Percentiles rank a stretch among this genome's conserved stretches.
Evolutionary conservation across 2,797 vertebrate genomes (phyloP).

Genomic region (Ataeniobius toweri): DNA sequence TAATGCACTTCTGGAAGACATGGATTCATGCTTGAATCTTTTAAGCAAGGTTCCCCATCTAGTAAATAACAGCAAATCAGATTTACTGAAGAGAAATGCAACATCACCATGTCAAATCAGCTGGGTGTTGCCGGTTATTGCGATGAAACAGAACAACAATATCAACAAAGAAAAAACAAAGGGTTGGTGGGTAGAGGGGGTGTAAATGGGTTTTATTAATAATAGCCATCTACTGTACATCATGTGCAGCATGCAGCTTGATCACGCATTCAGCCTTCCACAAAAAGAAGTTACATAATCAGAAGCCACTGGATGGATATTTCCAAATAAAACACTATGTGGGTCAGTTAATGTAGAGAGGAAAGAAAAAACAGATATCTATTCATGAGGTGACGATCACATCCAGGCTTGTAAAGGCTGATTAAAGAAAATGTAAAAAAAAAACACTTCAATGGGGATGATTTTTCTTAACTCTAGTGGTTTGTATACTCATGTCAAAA

Average conservation of each 20-base stretch:
- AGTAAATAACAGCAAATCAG: conserved; percentile 7
- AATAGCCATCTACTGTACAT: conserved; percentile 48
- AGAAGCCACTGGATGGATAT: conserved; percentile 47
- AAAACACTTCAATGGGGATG: background rate
- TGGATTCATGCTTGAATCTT: background rate
- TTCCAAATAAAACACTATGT: conserved; percentile 46
- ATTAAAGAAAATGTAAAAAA: background rate
- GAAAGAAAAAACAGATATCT: conserved; percentile 11
- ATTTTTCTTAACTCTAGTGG: background rate
- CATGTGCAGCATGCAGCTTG: conserved; percentile 25
- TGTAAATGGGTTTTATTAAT: conserved; percentile 56
- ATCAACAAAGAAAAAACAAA: conserved; percentile 16
- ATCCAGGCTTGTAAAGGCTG: background rate
- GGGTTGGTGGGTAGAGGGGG: conserved; percentile 11
- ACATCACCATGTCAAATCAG: background rate
- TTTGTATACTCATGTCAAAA: too few relatives aligned
- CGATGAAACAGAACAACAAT: conserved; percentile 2
- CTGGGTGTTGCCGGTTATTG: conserved; percentile 5
- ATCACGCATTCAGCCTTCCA: conserved; percentile 28
- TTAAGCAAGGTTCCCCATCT: background rate
- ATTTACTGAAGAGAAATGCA: background rate
- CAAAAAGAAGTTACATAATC: conserved; percentile 51
- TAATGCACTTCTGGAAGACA: conserved; percentile 19
- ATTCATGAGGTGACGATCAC: conserved; percentile 13
- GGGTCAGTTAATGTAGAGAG: conserved; percentile 34